Base-by-base conservation (phyloP, 92 coral and sea anemone genomes). In the Zoanthus gigantus region DNA sequence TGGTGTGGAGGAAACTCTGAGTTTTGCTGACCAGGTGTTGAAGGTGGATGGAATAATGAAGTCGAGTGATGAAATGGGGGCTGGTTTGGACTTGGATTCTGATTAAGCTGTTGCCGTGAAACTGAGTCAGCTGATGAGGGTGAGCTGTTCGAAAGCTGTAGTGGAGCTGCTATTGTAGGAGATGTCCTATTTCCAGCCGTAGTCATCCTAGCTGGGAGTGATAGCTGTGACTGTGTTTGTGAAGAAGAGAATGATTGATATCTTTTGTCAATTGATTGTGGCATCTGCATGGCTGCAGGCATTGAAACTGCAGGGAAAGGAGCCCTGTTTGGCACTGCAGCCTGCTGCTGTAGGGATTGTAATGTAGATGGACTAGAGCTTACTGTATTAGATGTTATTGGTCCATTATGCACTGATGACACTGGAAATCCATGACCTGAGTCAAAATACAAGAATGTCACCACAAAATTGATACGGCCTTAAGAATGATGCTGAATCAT, bases 41-140 rank as follows among this genome's bases (percentile, higher is more conserved):
- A 65, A 0, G 75, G 75, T 47, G 75, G 75, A 15, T 66, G 74
- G 29, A 81, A 79, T 18, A 18, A 8, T 46, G 85, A 81, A 1
- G 60, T n/a, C 0, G 75, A 75, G 56, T 81, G 75, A 48, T 79
- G 84, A 18, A 79, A 79, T 0, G 85, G 75, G 5, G 85, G 8
- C 56, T 81, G 75, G 28, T 13, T n/a, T 81, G 57, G 61, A 48
- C 57, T 47, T n/a, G 85, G 63, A 3, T 66, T 5, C 44, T 47
- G 85, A 66, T 46, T 28, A 5, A 54, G 52, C 31, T 45, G 57
- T 16, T 44, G 85, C 14, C 30, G 28, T 45, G 57, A 60, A 4
- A 23, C 23, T 4, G 13, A 31, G 47, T 15, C 46, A 44, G 57
- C 61, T 66, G 74, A 34, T 81, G 73, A n/a, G 44, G 34, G 37